A percentile compares a stretch with the other conserved stretches of the same genome.
phyloP scores from a whole-genome alignment of 2,113 vertebrate species.

The Felis catus region F.catus_Fca126_mat1.0 CM031415.1:116097501-116098000 shows the following conservation, averaged over 20 bases:
- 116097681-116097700: neutral
- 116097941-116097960: neutral
- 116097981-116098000: neutral
- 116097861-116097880: neutral
- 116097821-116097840: slow-evolving; percentile 17
- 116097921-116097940: neutral
- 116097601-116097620: neutral
- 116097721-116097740: neutral
- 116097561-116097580: neutral
- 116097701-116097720: neutral
- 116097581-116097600: neutral
- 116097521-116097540: neutral
- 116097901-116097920: slow-evolving; percentile 10
- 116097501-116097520: neutral
- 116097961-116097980: neutral
- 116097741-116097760: neutral
- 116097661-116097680: neutral
- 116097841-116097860: neutral
- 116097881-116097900: neutral
- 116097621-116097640: neutral
- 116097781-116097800: neutral
- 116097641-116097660: neutral
- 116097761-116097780: neutral
- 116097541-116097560: neutral
- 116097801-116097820: slow-evolving; percentile 32